Percentiles rank a stretch among this genome's conserved stretches.
Conservation (phyloP, 2,113 vertebrate genomes). For the Spermophilus dauricus region DNA sequence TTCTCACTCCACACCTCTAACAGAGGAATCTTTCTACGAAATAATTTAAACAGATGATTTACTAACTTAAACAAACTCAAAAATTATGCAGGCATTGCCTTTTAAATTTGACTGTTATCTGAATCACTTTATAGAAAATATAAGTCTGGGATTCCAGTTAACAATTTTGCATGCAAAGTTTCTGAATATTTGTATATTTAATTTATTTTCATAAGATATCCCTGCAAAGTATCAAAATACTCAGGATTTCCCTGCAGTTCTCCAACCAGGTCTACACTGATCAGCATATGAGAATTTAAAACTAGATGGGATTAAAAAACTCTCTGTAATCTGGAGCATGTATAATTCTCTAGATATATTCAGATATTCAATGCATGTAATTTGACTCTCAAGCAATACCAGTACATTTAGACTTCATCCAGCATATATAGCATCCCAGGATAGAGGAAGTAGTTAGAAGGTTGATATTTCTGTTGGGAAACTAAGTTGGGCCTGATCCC, state of each 20-base stretch:
- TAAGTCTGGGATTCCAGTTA: neutral
- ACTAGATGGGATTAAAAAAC: neutral
- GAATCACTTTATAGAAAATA: slow-evolving; percentile 3
- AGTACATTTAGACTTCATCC: neutral
- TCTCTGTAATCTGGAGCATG: neutral
- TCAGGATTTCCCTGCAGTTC: neutral
- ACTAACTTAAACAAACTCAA: neutral
- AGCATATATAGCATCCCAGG: neutral
- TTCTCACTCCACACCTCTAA: neutral
- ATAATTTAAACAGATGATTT: neutral
- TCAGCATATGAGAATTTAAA: neutral
- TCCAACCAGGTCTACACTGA: neutral
- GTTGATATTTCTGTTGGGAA: neutral
- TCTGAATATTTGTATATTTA: neutral
- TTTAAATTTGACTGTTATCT: neutral
- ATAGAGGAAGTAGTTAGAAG: neutral
- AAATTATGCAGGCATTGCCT: neutral
- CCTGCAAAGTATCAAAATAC: neutral
- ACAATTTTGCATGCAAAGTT: neutral
- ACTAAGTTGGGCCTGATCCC: neutral
- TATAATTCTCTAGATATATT: neutral
- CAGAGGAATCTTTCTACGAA: neutral
- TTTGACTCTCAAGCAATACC: neutral
- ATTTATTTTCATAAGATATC: neutral
- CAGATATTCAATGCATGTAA: neutral